Percentiles rank a stretch among this genome's conserved stretches.
phyloP scores from a whole-genome alignment of 92 coral and sea anemone species.

The Zoanthus sociatus region DNA sequence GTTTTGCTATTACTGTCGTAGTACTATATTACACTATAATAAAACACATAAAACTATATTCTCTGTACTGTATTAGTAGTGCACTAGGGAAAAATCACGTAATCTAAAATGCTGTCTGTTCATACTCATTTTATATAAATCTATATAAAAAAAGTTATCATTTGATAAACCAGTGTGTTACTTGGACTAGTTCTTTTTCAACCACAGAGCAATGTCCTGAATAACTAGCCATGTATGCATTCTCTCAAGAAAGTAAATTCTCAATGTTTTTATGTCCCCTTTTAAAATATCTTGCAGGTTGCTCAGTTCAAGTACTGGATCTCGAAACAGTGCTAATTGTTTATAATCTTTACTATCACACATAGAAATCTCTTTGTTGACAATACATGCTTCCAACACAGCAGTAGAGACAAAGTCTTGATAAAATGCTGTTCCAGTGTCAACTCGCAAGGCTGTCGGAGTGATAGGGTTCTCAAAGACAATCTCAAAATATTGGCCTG shows the following conservation, averaged over 20 bases:
- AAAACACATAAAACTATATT: too few relatives aligned
- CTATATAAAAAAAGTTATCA: too few relatives aligned
- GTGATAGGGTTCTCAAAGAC: slow-evolving; percentile 13
- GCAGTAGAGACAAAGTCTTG: slow-evolving; percentile 12
- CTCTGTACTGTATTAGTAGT: too few relatives aligned
- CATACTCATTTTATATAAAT: too few relatives aligned
- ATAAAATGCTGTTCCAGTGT: slow-evolving; percentile 28
- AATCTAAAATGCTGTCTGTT: too few relatives aligned
- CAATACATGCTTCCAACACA: slow-evolving; percentile 15
- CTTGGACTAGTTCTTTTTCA: background rate
- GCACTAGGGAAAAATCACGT: too few relatives aligned
- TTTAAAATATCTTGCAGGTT: background rate
- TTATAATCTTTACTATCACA: slow-evolving; percentile 16
- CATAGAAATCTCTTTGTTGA: background rate
- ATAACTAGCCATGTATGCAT: slow-evolving; percentile 37
- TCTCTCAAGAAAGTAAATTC: background rate
- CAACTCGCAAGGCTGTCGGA: slow-evolving; percentile 14
- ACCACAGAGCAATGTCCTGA: slow-evolving; percentile 30
- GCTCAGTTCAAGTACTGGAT: slow-evolving; percentile 9
- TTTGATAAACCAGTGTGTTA: too few relatives aligned
- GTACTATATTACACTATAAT: too few relatives aligned
- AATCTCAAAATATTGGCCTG: slow-evolving; percentile 32
- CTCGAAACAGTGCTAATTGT: slow-evolving; percentile 11
- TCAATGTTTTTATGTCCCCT: slow-evolving; percentile 30
- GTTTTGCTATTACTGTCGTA: too few relatives aligned